phyloP scores from a whole-genome alignment of 2,797 vertebrate genomes.

The Paedocypris micromegethes region DNA sequence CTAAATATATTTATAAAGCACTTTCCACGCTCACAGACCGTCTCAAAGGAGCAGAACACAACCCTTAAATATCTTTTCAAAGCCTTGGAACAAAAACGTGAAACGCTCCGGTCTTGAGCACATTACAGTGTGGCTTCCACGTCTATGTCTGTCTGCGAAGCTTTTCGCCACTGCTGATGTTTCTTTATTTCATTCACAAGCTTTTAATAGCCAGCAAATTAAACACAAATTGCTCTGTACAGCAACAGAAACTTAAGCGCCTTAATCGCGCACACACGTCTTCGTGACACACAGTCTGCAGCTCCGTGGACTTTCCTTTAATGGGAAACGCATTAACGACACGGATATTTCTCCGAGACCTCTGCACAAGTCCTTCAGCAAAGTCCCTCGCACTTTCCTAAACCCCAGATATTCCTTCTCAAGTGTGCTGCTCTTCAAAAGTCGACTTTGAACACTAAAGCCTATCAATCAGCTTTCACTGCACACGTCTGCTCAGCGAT shows the following conservation, averaged over 20 bases:
- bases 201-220: neutral
- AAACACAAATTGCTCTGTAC: neutral
- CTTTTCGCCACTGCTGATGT: no score
- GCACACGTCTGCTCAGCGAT: slow-evolving; percentile 41
- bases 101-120: no score
- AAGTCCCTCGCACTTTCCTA: slow-evolving; percentile 35
- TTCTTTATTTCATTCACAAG: neutral
- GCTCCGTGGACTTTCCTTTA: slow-evolving; percentile 11
- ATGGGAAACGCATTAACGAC: slow-evolving; percentile 8
- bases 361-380: slow-evolving; percentile 19
- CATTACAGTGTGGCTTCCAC: no score
- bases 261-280: neutral
- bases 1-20: no score
- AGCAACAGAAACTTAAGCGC: neutral
- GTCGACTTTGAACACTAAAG: slow-evolving; percentile 43
- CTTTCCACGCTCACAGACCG: no score
- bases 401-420: slow-evolving; percentile 40
- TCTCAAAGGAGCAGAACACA: no score
- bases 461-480: slow-evolving; percentile 54
- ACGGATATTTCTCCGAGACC: slow-evolving; percentile 16
- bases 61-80: no score
- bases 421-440: slow-evolving; percentile 54
- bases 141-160: no score
- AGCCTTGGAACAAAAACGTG: no score
- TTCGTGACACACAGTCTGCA: neutral